Conservation (phyloP, 2,888 invertebrate genomes). For the Hyles lineata region DNA sequence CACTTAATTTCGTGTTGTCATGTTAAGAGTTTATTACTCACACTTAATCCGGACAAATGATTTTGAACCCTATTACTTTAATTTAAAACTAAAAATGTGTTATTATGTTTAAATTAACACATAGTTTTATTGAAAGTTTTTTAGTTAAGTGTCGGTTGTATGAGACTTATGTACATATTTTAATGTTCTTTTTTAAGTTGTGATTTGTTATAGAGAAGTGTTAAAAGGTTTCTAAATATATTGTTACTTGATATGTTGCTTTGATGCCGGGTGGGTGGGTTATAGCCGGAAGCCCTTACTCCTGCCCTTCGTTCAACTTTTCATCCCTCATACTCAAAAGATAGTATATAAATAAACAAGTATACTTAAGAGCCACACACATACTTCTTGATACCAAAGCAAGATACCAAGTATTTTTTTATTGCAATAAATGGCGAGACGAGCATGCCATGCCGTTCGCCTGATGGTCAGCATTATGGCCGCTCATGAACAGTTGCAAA, state of each 20-base stretch:
- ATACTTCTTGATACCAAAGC: too few relatives aligned
- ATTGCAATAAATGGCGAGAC: too few relatives aligned
- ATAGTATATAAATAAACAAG: too few relatives aligned
- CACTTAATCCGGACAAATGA: constrained; percentile 37
- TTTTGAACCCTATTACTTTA: constrained; percentile 45
- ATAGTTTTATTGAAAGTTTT: constrained; percentile 29
- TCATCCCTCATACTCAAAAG: too few relatives aligned
- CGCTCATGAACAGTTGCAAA: too few relatives aligned
- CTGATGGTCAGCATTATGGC: too few relatives aligned
- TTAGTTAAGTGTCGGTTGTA: constrained; percentile 23
- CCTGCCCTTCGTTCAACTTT: too few relatives aligned
- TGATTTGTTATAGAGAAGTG: constrained; percentile 66
- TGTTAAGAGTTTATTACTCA: constrained; percentile 77
- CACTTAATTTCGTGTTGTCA: constrained; percentile 80
- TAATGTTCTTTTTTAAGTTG: constrained; percentile 39
- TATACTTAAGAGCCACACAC: too few relatives aligned
- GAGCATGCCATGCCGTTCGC: too few relatives aligned
- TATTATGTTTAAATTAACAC: constrained; percentile 28
- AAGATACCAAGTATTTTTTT: too few relatives aligned
- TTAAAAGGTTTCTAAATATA: constrained; percentile 65
- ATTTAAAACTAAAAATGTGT: constrained; percentile 36
- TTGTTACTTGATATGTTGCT: constrained; percentile 55
- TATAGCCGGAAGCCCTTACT: too few relatives aligned
- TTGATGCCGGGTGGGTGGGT: constrained; percentile 26
- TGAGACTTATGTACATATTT: not conserved